phyloP scores from a whole-genome alignment of 2,113 vertebrate genomes.

The Holacanthus passer region DNA sequence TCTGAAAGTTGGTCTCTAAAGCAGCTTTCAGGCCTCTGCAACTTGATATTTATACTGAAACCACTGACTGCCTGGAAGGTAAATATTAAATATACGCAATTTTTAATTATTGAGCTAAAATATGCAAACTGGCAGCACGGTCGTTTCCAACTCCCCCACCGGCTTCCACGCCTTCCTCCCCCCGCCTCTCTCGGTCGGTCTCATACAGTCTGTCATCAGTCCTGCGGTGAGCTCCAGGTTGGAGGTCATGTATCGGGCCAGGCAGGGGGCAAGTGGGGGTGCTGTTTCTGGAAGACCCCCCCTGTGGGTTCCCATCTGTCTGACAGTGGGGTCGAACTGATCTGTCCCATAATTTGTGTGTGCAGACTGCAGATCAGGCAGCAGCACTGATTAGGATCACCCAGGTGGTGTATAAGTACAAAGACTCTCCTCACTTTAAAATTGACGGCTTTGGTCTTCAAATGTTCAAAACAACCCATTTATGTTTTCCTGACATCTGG shows the following conservation, averaged over 20 bases:
- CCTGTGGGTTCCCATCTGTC: constrained; percentile 72
- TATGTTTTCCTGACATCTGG: background rate
- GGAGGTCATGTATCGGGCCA: constrained; percentile 46
- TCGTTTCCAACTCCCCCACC: background rate
- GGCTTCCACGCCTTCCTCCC: background rate
- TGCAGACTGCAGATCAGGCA: constrained; percentile 29
- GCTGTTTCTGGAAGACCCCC: constrained; percentile 54
- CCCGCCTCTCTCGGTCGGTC: background rate
- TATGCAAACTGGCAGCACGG: background rate
- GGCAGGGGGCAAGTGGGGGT: constrained; percentile 22
- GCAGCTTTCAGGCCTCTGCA: background rate
- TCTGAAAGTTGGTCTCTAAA: background rate
- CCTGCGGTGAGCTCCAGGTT: constrained; percentile 63
- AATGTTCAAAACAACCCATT: background rate
- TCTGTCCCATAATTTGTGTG: constrained; percentile 28
- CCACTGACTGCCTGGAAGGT: background rate
- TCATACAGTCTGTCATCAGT: constrained; percentile 51
- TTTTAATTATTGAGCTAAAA: background rate
- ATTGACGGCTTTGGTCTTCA: background rate
- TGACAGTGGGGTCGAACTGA: constrained; percentile 36
- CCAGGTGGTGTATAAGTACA: background rate
- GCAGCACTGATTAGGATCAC: constrained; percentile 6
- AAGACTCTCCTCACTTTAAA: background rate
- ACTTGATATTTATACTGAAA: background rate
- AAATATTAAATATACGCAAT: background rate